Evolutionary conservation across 1,140 invertebrate genomes (phyloP).

Genomic region (Hypothenemus hampei): DNA sequence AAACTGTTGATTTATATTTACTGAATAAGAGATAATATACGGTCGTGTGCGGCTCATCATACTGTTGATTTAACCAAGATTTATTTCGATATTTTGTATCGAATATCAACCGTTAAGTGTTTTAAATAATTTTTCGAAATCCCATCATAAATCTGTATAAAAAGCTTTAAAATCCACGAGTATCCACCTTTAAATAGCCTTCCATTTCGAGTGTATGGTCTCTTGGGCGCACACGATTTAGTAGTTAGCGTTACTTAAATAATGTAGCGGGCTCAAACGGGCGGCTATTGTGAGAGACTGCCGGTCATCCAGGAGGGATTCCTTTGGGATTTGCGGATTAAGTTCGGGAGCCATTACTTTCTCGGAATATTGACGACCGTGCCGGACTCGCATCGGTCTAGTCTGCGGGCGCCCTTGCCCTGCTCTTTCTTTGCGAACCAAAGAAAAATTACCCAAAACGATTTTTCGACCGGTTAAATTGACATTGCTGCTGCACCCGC

Average conservation of each 20-base stretch:
- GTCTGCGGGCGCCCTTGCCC: constrained; percentile 20
- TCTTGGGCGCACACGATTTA: constrained; percentile 33
- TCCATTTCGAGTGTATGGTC: constrained; percentile 12
- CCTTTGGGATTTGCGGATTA: constrained; percentile 38
- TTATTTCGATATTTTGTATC: no score
- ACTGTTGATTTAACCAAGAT: no score
- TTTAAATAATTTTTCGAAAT: no score
- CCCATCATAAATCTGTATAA: no score
- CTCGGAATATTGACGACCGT: constrained; percentile 30
- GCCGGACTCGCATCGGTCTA: constrained; percentile 12
- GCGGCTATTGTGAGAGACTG: constrained; percentile 31
- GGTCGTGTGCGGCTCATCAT: no score
- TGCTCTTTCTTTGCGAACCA: constrained; percentile 5
- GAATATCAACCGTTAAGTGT: no score
- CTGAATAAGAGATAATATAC: no score
- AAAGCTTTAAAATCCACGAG: constrained; percentile 18
- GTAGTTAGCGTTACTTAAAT: constrained; percentile 40
- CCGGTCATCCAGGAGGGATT: constrained; percentile 34
- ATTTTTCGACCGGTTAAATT: constrained; percentile 6
- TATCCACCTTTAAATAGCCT: constrained; percentile 18
- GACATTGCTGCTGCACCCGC: background rate
- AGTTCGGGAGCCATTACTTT: constrained; percentile 38
- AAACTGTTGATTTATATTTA: no score
- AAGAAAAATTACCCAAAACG: constrained; percentile 28
- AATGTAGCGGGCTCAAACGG: constrained; percentile 34